Evolutionary conservation across 2,888 invertebrate genomes (phyloP), one percentile per base, ranked within the genome.

Genomic region (Agrenia bidenticulata): DNA sequence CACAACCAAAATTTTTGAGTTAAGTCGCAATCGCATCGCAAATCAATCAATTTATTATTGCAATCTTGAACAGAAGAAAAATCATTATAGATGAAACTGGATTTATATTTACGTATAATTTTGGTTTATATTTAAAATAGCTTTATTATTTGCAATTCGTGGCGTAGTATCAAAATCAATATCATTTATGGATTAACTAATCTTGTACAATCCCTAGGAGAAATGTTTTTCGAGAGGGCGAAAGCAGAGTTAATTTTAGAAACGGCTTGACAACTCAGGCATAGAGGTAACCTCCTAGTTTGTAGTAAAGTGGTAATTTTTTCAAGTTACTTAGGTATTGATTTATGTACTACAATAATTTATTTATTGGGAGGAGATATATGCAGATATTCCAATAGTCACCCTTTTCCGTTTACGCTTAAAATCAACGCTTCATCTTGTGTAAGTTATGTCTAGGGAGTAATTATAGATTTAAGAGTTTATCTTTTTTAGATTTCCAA

Each of bases 321-420:
- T n/a, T n/a, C n/a, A n/a, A n/a, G n/a, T n/a, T n/a, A n/a, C n/a
- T n/a, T n/a, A n/a, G n/a, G n/a, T n/a, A n/a, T n/a, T 32, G 32
- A 11, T 32, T 7, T 7, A 32, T 32, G 11, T 32, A 32, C 4
- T 32, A 32, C 11, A 32, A 7, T 32, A 32, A 32, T 32, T 32
- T 32, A 45, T 45, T 45, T 45, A 45, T 45, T 45, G 45, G 45
- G 45, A 5, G 19, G 45, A 45, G 45, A 32, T 32, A 32, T 45
- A 15, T 45, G 5, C 4, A 45, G 15, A 45, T 45, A 15, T 45
- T 45, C 24, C 51, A 11, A 51, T 11, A 24, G 51, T 23, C 51
- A 51, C 11, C 24, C 11, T 51, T 37, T 17, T 57, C 32, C 57
- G 23, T 57, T 57, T 57, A 57, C 57, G 57, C 57, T 57, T 57